Evolutionary conservation across 2,888 invertebrate genomes (phyloP).

Genomic region (Coenonympha arcania): DNA sequence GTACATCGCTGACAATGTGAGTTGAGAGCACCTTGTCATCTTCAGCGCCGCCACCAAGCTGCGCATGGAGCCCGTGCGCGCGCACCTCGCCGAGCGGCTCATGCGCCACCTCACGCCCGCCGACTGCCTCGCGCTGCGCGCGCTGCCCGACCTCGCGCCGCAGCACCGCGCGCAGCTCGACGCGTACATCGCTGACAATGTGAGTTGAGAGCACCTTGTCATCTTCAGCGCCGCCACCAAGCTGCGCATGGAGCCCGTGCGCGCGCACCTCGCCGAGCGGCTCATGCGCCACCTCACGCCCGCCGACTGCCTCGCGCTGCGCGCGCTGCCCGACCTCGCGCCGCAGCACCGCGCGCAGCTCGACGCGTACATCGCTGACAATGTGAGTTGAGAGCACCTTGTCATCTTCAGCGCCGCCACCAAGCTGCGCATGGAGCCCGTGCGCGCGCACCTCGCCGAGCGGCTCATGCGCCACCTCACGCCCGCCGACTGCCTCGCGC

Average conservation of each 20-base stretch:
- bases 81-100: conserved; percentile 80
- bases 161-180: conserved; percentile 73
- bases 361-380: conserved; percentile 79
- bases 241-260: conserved; percentile 83
- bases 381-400: no score
- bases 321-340: conserved; percentile 78
- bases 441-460: conserved; percentile 80
- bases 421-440: conserved; percentile 82
- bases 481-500: conserved; percentile 73
- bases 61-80: conserved; percentile 82
- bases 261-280: conserved; percentile 80
- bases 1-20: conserved; percentile 80
- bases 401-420: conserved; percentile 86
- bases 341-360: conserved; percentile 66
- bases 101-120: conserved; percentile 73
- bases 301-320: conserved; percentile 73
- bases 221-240: conserved; percentile 86
- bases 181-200: conserved; percentile 79
- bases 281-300: conserved; percentile 76
- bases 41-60: conserved; percentile 86
- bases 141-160: conserved; percentile 77
- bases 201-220: no score
- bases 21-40: no score
- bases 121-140: conserved; percentile 75
- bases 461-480: conserved; percentile 76